Percentiles rank a stretch among this genome's conserved stretches.
Conservation (phyloP, 2,888 invertebrate genomes). For the Drosophila tripunctata region DNA sequence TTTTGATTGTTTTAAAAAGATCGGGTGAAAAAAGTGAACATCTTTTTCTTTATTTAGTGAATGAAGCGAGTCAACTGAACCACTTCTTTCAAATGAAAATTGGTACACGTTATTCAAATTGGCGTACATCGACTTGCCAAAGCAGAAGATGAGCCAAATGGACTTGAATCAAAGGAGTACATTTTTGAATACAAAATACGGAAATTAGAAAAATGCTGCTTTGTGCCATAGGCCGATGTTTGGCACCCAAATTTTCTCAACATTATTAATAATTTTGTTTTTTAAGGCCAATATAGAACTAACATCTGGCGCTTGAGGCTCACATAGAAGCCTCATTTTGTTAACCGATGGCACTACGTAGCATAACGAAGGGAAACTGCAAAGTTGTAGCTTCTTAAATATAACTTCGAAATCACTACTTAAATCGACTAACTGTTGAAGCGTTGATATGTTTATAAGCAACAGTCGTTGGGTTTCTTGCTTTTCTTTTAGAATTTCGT, state of each 20-base stretch:
- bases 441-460: constrained; percentile 21
- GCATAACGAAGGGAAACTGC: too few species aligned
- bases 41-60: neutral
- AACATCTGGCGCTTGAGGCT: constrained; percentile 11
- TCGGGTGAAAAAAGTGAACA: neutral
- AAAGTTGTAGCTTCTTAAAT: too few species aligned
- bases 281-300: constrained; percentile 16
- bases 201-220: neutral
- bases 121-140: neutral
- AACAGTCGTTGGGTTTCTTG: constrained; percentile 19
- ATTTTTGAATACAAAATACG: neutral
- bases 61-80: neutral
- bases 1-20: too few species aligned
- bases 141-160: neutral
- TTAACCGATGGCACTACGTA: too few species aligned
- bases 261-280: neutral
- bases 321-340: constrained; percentile 2
- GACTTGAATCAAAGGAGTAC: neutral
- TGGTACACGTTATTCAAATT: neutral
- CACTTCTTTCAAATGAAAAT: neutral
- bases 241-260: neutral
- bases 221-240: neutral
- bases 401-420: constrained; percentile 12
- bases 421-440: constrained; percentile 21
- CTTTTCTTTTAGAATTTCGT: constrained; percentile 19